Base-by-base conservation (phyloP, 2,888 invertebrate genomes). In the Ptilodon capucinus region DNA sequence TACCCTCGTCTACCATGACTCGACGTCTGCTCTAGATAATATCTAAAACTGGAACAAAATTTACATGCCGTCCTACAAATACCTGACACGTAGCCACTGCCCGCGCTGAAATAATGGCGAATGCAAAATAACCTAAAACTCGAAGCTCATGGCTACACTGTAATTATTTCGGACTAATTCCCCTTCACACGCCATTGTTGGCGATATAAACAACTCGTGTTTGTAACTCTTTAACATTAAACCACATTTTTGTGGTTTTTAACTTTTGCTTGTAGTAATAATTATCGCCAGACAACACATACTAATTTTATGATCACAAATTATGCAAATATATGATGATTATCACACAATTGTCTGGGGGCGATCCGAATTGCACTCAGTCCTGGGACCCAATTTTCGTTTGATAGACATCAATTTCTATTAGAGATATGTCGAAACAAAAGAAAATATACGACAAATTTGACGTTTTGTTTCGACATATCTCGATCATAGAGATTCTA, bases 91-190 rank as follows among this genome's bases (percentile, higher is more conserved):
- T 36, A 18, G 5, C 13, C 11, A 6, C 35, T 44, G 35, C 45
- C 34, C 40, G 30, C 16, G 34, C 46, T 44, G 28, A 47, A 60
- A 57, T 66, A 68, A 65, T 64, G 45, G 61, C 48, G 42, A 57
- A 64, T 57, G 57, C 57, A 67, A 61, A 66, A 65, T 66, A 67
- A 68, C 56, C 60, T 62, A 60, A 71, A 74, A 66, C 60, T 53
- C 46, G 52, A 58, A 64, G 64, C 63, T 60, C 63, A 65, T 60
- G 58, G 49, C 54, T 67, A 47, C 68, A 64, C 60, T 55, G 64
- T 74, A 76, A 78, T 81, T 78, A 80, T 75, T 76, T 71, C 62
- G 50, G 55, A 65, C 67, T 74, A 79, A 75, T 73, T 73, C 57
- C 48, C 58, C 48, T 57, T 60, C 67, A 66, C 77, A 75, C 71